These are phyloP conservation scores for Cygnus atratus DNA, from an alignment of 2,113 vertebrate species.

Conservation along the genomic window DNA sequence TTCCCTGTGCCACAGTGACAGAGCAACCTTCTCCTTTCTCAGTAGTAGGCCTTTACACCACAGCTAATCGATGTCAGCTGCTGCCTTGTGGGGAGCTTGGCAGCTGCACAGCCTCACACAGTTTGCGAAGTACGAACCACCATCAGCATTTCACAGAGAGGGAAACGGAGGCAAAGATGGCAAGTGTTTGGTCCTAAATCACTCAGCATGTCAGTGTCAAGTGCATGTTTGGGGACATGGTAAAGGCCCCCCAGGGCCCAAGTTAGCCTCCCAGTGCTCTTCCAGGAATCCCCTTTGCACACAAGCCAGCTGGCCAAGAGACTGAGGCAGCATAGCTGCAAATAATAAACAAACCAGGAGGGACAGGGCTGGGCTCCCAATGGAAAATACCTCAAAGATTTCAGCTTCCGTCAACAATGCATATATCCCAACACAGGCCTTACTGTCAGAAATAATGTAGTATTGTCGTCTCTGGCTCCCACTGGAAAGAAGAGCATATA, in stretches of 20 bases:
- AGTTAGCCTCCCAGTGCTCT: neutral
- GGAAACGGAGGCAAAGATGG: neutral
- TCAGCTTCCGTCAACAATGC: slow-evolving; percentile 23
- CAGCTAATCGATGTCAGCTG: slow-evolving; percentile 11
- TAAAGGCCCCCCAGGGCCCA: neutral
- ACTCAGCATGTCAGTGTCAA: neutral
- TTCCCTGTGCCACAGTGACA: neutral
- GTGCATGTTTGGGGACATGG: neutral
- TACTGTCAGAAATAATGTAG: neutral
- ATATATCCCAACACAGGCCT: neutral
- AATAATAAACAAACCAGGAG: slow-evolving; percentile 15
- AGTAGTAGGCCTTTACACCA: neutral
- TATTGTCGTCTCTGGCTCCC: neutral
- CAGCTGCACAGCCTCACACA: neutral
- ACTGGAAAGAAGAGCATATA: neutral
- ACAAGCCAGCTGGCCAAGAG: slow-evolving; percentile 11
- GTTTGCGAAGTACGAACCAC: neutral
- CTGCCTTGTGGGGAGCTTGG: slow-evolving; percentile 10
- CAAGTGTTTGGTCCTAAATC: slow-evolving; percentile 39
- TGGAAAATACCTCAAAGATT: slow-evolving; percentile 3
- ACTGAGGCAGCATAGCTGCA: neutral
- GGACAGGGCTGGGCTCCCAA: neutral
- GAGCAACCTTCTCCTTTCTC: neutral
- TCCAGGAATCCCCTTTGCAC: slow-evolving; percentile 36
- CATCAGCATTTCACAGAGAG: neutral